A percentile compares a stretch with the other conserved stretches of the same genome.
Conservation (phyloP, 2,797 vertebrate species). For the Garrulus glandarius region DNA sequence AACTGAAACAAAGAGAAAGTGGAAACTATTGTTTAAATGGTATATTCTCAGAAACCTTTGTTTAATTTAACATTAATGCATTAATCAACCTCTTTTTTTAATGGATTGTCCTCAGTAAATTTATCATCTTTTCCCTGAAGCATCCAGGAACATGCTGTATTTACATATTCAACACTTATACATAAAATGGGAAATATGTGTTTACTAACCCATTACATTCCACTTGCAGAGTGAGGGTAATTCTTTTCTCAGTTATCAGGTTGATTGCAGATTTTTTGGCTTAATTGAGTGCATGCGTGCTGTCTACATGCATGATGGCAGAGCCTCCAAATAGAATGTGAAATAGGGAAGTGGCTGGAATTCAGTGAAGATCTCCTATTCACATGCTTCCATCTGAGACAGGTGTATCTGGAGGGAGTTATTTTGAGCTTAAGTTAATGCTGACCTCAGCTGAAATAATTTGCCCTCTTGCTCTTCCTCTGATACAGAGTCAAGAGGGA, state of each 20-base stretch:
- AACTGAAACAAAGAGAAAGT: background rate
- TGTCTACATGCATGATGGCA: conserved; percentile 11
- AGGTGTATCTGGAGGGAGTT: conserved; percentile 45
- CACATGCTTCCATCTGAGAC: conserved; percentile 24
- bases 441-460: conserved; percentile 39
- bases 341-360: conserved; percentile 10
- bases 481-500: conserved; percentile 8
- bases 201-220: background rate
- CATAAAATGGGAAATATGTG: background rate
- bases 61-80: background rate
- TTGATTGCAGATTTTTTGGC: background rate
- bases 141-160: background rate
- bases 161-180: background rate
- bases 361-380: background rate
- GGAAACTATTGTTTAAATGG: background rate
- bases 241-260: background rate
- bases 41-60: background rate
- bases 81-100: background rate
- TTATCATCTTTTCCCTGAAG: background rate
- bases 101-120: background rate
- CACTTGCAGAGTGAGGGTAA: background rate
- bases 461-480: conserved; percentile 4
- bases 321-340: background rate
- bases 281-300: background rate
- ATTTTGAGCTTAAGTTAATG: conserved; percentile 33